Evolutionary conservation across 2,797 vertebrate genomes (phyloP).

Genomic region (Lateolabrax maculatus): DNA sequence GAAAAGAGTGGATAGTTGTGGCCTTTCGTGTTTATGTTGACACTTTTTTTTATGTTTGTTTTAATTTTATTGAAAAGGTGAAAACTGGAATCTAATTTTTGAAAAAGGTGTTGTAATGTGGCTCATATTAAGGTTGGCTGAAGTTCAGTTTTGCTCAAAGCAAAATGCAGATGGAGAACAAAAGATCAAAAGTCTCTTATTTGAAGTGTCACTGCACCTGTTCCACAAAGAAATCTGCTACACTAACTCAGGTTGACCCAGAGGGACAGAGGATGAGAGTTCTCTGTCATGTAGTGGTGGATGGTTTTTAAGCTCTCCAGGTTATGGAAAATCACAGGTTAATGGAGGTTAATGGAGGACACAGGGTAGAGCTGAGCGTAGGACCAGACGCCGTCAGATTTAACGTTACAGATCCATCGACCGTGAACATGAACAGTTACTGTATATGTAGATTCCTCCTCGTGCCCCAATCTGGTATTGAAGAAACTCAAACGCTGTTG

Average conservation of each 20-base stretch:
- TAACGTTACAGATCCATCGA: slow-evolving; percentile 33
- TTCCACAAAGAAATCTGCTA: slow-evolving; percentile 35
- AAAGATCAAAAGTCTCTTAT: slow-evolving; percentile 15
- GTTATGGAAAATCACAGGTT: slow-evolving; percentile 46
- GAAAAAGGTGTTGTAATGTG: slow-evolving; percentile 13
- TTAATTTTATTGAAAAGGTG: slow-evolving; percentile 39
- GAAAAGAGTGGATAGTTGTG: slow-evolving; percentile 6
- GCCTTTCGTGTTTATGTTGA: slow-evolving; percentile 23
- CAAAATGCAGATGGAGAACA: slow-evolving; percentile 14
- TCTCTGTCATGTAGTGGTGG: slow-evolving; percentile 24
- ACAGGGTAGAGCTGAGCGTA: slow-evolving; percentile 48
- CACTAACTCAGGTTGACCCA: slow-evolving; percentile 60
- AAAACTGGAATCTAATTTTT: slow-evolving; percentile 66
- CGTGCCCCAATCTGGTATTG: background rate
- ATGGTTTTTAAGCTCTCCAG: slow-evolving; percentile 22
- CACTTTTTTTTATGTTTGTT: slow-evolving; percentile 48
- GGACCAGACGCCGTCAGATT: slow-evolving; percentile 36
- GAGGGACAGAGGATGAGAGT: slow-evolving; percentile 27
- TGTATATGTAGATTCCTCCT: slow-evolving; percentile 37
- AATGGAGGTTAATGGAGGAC: slow-evolving; percentile 55
- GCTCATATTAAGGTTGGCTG: background rate
- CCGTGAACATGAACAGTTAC: slow-evolving; percentile 32
- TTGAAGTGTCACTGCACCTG: slow-evolving; percentile 8
- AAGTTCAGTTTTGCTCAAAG: slow-evolving; percentile 27
- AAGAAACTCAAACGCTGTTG: slow-evolving; percentile 18